Conservation (phyloP, 2,113 vertebrate genomes). For the Pogonocichla stellata region DNA sequence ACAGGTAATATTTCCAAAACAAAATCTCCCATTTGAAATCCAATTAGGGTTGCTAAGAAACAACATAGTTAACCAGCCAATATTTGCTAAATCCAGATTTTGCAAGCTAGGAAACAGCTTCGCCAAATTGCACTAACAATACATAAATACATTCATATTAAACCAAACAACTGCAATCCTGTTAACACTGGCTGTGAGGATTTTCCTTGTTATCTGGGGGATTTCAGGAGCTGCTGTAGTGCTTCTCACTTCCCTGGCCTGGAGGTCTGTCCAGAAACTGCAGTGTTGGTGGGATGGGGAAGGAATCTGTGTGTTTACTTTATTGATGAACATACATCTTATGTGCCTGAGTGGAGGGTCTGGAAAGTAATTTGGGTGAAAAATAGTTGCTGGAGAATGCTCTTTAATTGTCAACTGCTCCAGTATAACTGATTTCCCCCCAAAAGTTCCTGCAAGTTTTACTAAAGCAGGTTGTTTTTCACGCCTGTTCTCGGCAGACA, state of each 20-base stretch:
- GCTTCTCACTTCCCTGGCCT: not conserved
- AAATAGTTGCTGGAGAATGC: not conserved
- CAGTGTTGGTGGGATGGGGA: rapidly evolving
- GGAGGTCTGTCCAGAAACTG: not conserved
- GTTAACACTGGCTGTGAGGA: not conserved
- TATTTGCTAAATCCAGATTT: conserved; percentile 55
- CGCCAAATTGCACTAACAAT: conserved; percentile 18
- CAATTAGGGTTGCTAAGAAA: conserved; percentile 70
- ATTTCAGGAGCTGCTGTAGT: not conserved
- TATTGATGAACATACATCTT: not conserved
- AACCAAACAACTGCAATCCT: not conserved
- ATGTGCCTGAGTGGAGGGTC: not conserved
- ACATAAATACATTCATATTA: conserved; percentile 39
- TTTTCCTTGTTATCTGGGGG: not conserved
- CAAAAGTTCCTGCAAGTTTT: not conserved
- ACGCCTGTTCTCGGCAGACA: not conserved
- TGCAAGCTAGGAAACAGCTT: conserved; percentile 34
- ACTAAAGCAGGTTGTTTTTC: not conserved
- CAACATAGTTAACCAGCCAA: conserved; percentile 58
- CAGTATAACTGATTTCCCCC: not conserved
- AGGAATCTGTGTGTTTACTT: not conserved
- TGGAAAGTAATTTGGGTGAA: conserved; percentile 23
- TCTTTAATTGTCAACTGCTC: conserved; percentile 4
- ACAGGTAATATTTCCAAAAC: conserved; percentile 65
- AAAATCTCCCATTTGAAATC: conserved; percentile 61